These are phyloP conservation scores for Drosophila kurseongensis DNA, from an alignment of 1,140 invertebrate species.

Conservation along the genomic window DNA sequence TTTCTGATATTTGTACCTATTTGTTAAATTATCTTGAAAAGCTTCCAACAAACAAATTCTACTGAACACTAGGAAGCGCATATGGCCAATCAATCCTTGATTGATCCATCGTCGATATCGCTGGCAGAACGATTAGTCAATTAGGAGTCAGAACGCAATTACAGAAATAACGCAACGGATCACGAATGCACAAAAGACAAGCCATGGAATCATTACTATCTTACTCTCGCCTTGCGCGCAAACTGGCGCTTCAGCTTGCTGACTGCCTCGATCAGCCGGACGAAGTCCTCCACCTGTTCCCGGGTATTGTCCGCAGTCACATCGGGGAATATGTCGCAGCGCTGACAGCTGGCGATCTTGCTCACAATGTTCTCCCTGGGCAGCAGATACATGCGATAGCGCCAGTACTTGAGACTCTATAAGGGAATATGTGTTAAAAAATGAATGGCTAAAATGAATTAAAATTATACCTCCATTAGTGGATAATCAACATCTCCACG, in stretches of 20 bases:
- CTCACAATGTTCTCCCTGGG: slow-evolving; percentile 91
- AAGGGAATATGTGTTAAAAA: slow-evolving; percentile 23
- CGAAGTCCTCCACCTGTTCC: slow-evolving; percentile 90
- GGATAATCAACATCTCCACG: slow-evolving; percentile 95
- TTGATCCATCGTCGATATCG: neutral
- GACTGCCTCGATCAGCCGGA: slow-evolving; percentile 94
- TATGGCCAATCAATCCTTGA: neutral
- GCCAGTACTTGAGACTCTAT: slow-evolving; percentile 96
- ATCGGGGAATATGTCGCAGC: slow-evolving; percentile 92
- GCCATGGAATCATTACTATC: slow-evolving; percentile 21
- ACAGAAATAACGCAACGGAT: slow-evolving; percentile 46
- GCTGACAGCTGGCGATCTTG: slow-evolving; percentile 88
- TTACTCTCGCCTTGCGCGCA: slow-evolving; percentile 77
- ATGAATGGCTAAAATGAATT: neutral
- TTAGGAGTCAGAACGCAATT: slow-evolving; percentile 40
- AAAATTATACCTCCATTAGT: slow-evolving; percentile 89
- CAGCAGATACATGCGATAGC: slow-evolving; percentile 94
- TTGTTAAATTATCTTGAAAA: too few species aligned
- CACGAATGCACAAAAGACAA: slow-evolving; percentile 41
- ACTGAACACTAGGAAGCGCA: neutral
- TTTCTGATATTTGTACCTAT: too few species aligned
- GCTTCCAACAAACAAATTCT: too few species aligned
- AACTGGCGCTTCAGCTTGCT: slow-evolving; percentile 94
- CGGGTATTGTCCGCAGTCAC: slow-evolving; percentile 87
- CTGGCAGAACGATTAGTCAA: slow-evolving; percentile 36